These are phyloP conservation scores for Carollia perspicillata DNA, from an alignment of 2,113 vertebrate species.

Conservation along the genomic window DNA sequence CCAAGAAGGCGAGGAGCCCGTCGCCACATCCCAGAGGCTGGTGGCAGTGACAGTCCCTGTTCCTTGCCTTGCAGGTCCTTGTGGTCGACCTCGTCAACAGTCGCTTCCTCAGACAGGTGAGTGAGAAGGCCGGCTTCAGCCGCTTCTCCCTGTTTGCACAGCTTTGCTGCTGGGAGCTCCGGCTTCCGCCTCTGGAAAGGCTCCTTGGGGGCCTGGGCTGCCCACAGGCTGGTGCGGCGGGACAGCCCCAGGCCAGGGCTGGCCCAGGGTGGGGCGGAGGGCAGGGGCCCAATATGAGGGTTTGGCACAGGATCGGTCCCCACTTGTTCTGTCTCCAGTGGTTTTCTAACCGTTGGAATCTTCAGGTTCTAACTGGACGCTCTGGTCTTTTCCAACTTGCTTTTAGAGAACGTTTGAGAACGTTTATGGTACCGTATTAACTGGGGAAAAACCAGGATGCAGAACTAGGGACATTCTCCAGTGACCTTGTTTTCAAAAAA, in stretches of 20 bases:
- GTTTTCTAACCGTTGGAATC: neutral
- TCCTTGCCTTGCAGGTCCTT: slow-evolving; percentile 85
- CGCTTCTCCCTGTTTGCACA: neutral
- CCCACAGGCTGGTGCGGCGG: neutral
- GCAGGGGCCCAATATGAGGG: neutral
- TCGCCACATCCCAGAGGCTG: neutral
- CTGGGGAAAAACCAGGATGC: neutral
- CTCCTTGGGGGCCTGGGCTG: neutral
- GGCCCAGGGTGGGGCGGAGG: neutral
- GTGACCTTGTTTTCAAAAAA: neutral
- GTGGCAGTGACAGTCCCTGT: neutral
- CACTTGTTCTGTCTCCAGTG: neutral
- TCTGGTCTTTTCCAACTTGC: neutral
- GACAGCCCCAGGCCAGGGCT: neutral
- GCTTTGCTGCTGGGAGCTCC: accelerated
- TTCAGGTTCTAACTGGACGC: neutral
- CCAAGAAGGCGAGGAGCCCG: neutral
- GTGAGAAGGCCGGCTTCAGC: slow-evolving; percentile 68
- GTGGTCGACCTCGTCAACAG: slow-evolving; percentile 95
- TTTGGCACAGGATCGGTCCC: too few species aligned
- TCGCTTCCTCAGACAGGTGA: slow-evolving; percentile 95
- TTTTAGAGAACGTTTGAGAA: neutral
- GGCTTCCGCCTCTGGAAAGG: neutral
- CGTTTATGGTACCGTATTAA: neutral
- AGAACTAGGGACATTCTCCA: neutral